Evolutionary conservation across 2,888 invertebrate genomes (phyloP).

Genomic region (Bembecia ichneumoniformis): DNA sequence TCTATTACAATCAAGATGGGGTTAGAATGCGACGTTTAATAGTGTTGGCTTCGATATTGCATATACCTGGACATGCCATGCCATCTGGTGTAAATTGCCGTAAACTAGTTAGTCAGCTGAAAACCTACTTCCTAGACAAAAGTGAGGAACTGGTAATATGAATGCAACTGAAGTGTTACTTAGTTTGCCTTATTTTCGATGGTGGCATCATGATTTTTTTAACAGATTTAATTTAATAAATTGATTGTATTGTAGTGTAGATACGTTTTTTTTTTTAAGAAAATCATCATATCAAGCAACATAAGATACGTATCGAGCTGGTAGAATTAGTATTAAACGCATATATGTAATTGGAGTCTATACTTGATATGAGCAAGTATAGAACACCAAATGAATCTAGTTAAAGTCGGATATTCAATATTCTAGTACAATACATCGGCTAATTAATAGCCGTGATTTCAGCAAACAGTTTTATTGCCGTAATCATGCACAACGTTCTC

Average conservation of each 20-base stretch:
- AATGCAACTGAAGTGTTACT: neutral
- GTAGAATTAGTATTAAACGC: no score
- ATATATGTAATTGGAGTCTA: no score
- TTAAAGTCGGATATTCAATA: neutral
- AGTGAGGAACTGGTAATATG: neutral
- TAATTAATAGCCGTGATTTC: constrained; percentile 44
- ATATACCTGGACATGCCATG: constrained; percentile 14
- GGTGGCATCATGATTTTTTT: neutral
- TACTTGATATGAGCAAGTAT: no score
- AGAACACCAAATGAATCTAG: no score
- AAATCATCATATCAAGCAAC: no score
- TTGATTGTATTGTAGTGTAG: no score
- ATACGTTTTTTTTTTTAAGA: no score
- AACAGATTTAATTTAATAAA: no score
- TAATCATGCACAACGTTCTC: constrained; percentile 46
- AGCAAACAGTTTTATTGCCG: constrained; percentile 60
- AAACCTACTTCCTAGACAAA: constrained; percentile 11
- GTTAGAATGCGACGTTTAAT: no score
- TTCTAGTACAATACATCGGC: constrained; percentile 11
- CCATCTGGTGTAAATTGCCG: constrained; percentile 40
- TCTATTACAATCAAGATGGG: no score
- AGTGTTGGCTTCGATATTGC: no score
- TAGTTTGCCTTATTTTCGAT: neutral
- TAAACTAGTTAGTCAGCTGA: constrained; percentile 25
- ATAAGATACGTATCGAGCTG: no score